Evolutionary conservation across 2,888 invertebrate genomes (phyloP), one percentile per base, ranked within the genome.

Genomic region (Macaria notata): DNA sequence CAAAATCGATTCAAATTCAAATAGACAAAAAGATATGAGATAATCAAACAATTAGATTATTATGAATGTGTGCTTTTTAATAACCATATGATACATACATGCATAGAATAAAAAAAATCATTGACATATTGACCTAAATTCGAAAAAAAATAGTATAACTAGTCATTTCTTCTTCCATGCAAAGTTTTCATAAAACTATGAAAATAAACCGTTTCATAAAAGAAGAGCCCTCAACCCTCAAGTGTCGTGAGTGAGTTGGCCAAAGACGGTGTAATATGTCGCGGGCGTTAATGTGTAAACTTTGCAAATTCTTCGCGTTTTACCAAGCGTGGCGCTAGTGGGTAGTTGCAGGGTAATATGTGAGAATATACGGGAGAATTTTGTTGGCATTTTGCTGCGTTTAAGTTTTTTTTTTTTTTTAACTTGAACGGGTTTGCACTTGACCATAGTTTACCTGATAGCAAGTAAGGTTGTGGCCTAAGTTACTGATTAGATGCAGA

Each of bases 321-420:
- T 65, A 63, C 51, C 62, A 79, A 77, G 81, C 59, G 54, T 55
- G 49, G 48, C 77, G 83, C 82, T 78, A 76, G 76, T 73, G 75
- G 79, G 79, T 73, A 87, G 86, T 79, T 83, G 76, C 79, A 87
- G 84, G 86, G 82, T 83, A 86, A 76, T 71, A 71, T 76, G 77
- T 47, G 59, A 41, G 54, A 54, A 80, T 66, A 65, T 46, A 83
- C 72, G 75, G 72, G 44, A 3, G 2, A 4, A 0, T 31, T 63
- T 42, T 62, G 19, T 49, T 52, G 8, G 8, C n/a, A 4, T 8
- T 8, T 8, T 9, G 41, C 41, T n/a, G n/a, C 41, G 5, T 8
- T 9, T 9, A 41, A n/a, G 4, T 36, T 7, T 36, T 36, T 5
- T 36, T n/a, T n/a, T n/a, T n/a, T n/a, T n/a, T n/a, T n/a, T n/a